Evolutionary conservation across 2,888 invertebrate species (phyloP), one percentile per base, ranked within the genome.

Genomic region (Torymus tubicola): DNA sequence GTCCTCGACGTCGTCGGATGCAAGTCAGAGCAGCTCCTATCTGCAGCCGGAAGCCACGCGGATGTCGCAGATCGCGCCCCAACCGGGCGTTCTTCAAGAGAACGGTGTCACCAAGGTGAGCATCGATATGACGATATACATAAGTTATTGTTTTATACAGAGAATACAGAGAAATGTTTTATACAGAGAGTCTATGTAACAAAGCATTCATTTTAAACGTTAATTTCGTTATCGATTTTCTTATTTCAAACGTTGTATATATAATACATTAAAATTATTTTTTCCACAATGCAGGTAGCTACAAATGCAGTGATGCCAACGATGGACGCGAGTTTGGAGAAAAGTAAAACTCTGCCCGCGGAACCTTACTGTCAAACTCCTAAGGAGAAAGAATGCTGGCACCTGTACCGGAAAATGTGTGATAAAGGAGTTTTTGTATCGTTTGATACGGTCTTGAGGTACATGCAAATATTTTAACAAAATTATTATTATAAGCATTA

Each of bases 311-410:
- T 42, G 14, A 57, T 65, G 50, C 21, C 74, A 53, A 70, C 53
- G 24, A 18, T 80, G 70, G 84, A 82, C 73, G 14, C 83, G 5
- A 83, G 71, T 55, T 42, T 61, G 50, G 84, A 83, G 50, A 81
- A 83, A 10, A 78, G 82, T 2, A 79, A 74, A 72, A 79, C 89
- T 86, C 12, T 87, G 82, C 83, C 89, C 53, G 78, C 88, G 31
- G 92, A 92, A n/a, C 91, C 92, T 0, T 91, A 92, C 76, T 92
- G 93, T 81, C 91, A 92, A 82, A 92, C 92, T 14, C 89, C 91
- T 0, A 93, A 93, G 86, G 93, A 93, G 84, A 92, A 92, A 71
- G 93, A 95, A 88, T 95, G 95, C 86, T 95, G 94, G 95, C 93
- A 93, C 80, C 91, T 94, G 82, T 95, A 93, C 85, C 92, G 93